These are phyloP conservation scores for Dasysyrphus tricinctus DNA, from an alignment of 2,888 invertebrate species.

Conservation along the genomic window DNA sequence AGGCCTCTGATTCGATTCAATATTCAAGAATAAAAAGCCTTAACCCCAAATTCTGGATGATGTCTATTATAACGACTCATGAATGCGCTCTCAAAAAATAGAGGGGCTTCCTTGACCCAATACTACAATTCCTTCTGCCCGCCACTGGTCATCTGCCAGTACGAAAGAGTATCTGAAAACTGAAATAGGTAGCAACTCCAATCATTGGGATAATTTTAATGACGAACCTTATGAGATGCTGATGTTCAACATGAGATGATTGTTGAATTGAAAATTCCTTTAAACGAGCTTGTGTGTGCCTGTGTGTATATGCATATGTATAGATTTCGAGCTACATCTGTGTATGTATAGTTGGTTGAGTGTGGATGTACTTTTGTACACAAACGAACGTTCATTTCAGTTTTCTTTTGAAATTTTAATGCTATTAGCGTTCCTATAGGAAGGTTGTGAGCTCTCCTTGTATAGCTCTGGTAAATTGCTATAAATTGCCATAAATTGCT, in stretches of 20 bases:
- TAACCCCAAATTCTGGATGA: too few species aligned
- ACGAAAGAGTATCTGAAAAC: not conserved
- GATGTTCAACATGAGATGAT: constrained; percentile 6
- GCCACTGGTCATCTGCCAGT: not conserved
- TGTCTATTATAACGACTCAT: too few species aligned
- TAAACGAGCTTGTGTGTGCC: not conserved
- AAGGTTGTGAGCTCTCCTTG: not conserved
- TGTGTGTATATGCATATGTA: not conserved
- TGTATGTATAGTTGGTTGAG: not conserved
- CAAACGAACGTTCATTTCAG: constrained; percentile 45
- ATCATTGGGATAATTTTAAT: constrained; percentile 74
- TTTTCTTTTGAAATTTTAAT: constrained; percentile 53
- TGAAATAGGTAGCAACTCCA: constrained; percentile 36
- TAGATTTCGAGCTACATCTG: not conserved
- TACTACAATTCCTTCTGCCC: not conserved
- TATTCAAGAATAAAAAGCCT: too few species aligned
- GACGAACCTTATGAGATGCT: constrained; percentile 53
- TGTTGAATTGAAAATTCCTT: constrained; percentile 11
- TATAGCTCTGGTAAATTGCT: not conserved
- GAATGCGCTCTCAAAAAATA: too few species aligned
- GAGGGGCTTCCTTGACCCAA: too few species aligned
- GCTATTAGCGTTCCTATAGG: constrained; percentile 39
- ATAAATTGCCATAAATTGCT: constrained; percentile 4
- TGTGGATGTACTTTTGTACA: not conserved
- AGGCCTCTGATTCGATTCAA: too few species aligned